Conservation (phyloP, 2,797 vertebrate species). For the Epinephelus coioides region DNA sequence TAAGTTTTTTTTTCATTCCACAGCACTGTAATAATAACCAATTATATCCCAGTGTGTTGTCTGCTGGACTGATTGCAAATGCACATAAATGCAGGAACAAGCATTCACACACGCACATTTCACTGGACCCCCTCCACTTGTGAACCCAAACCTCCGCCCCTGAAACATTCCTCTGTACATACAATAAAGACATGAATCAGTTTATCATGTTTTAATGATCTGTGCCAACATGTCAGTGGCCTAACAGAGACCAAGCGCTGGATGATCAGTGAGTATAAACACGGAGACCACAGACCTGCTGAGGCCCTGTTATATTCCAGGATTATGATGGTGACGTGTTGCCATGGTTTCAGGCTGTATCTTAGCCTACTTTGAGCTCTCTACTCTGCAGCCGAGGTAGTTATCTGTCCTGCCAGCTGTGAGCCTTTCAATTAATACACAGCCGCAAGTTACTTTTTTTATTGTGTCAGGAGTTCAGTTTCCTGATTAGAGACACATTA, state of each 20-base stretch:
- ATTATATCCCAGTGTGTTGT: neutral
- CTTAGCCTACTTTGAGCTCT: conserved; percentile 73
- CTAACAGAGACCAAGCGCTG: conserved; percentile 8
- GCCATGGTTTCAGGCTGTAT: conserved; percentile 78
- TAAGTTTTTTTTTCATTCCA: neutral
- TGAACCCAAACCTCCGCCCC: conserved; percentile 3
- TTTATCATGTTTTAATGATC: conserved; percentile 58
- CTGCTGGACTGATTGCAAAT: conserved; percentile 8
- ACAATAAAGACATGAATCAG: conserved; percentile 41
- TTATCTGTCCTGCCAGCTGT: conserved; percentile 77
- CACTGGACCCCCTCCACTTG: neutral
- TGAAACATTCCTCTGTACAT: conserved; percentile 1
- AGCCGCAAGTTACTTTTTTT: conserved; percentile 46
- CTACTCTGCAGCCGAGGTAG: conserved; percentile 56
- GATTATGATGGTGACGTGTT: conserved; percentile 66
- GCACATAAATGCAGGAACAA: neutral
- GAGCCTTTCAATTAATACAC: conserved; percentile 76
- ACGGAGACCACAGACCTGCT: conserved; percentile 63
- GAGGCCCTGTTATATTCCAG: conserved; percentile 67
- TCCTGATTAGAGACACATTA: conserved; percentile 63
- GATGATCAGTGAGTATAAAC: conserved; percentile 55
- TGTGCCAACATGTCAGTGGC: conserved; percentile 35
- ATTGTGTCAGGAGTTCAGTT: conserved; percentile 62
- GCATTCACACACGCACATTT: conserved; percentile 13
- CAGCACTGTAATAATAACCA: neutral